phyloP scores from a whole-genome alignment of 2,113 vertebrate species.

The Notothenia rossii region DNA sequence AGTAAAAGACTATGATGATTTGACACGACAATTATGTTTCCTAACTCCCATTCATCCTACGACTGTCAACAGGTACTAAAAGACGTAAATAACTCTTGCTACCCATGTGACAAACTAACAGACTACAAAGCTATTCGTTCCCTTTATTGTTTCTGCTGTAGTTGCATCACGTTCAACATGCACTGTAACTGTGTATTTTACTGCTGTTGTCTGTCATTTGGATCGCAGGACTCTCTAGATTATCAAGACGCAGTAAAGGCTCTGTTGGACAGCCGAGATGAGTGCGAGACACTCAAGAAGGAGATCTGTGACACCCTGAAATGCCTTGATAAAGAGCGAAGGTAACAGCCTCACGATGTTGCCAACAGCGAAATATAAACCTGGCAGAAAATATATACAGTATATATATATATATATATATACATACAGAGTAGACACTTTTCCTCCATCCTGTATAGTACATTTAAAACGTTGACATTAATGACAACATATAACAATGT shows the following conservation, averaged over 20 bases:
- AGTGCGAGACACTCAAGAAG: no score
- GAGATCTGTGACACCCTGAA: no score
- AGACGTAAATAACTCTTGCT: not conserved
- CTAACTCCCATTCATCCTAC: not conserved
- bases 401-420: no score
- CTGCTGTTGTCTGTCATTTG: not conserved
- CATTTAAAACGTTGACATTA: not conserved
- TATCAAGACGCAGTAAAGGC: constrained; percentile 20
- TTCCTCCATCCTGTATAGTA: not conserved
- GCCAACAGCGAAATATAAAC: no score
- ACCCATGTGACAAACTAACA: no score
- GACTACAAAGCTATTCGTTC: not conserved
- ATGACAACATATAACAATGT: not conserved
- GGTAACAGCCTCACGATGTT: no score
- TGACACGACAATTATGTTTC: not conserved
- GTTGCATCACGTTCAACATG: rapidly evolving
- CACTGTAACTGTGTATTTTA: not conserved
- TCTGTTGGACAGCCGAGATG: no score
- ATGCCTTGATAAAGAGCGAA: no score
- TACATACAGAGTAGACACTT: no score
- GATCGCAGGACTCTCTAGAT: constrained; percentile 33
- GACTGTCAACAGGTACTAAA: not conserved
- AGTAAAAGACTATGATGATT: no score
- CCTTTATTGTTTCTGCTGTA: no score
- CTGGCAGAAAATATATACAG: no score